These are phyloP conservation scores for Oxygymnocypris stewartii DNA, from an alignment of 2,113 vertebrate species.

Conservation along the genomic window DNA sequence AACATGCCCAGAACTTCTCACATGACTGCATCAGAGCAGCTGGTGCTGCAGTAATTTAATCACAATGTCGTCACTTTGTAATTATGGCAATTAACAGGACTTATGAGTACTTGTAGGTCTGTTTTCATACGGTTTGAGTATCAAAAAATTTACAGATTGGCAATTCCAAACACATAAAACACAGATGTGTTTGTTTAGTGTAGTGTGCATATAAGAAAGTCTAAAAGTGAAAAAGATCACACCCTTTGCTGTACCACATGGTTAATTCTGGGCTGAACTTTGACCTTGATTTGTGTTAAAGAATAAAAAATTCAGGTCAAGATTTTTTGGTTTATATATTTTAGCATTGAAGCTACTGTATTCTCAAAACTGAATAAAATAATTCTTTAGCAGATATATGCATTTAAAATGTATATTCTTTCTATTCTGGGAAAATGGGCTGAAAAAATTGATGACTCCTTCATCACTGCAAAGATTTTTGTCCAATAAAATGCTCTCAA, in stretches of 20 bases:
- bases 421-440: background rate
- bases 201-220: background rate
- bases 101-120: slow-evolving; percentile 21
- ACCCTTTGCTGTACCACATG: background rate
- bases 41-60: slow-evolving; percentile 34
- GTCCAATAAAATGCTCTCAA: background rate
- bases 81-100: slow-evolving; percentile 39
- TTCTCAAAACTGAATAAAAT: background rate
- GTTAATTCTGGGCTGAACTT: background rate
- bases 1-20: background rate
- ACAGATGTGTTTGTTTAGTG: slow-evolving; percentile 18
- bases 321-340: background rate
- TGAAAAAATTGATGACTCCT: background rate
- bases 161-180: slow-evolving; percentile 7
- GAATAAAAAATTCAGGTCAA: background rate
- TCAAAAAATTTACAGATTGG: slow-evolving; percentile 14
- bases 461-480: background rate
- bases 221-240: background rate
- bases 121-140: slow-evolving; percentile 10
- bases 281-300: background rate
- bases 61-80: slow-evolving; percentile 21
- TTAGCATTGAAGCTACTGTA: background rate
- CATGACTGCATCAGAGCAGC: slow-evolving; percentile 32
- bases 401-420: background rate
- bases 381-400: background rate